Percentiles rank a stretch among this genome's conserved stretches.
Conservation (phyloP, 2,888 invertebrate species). For the Stenodera caucasica region DNA sequence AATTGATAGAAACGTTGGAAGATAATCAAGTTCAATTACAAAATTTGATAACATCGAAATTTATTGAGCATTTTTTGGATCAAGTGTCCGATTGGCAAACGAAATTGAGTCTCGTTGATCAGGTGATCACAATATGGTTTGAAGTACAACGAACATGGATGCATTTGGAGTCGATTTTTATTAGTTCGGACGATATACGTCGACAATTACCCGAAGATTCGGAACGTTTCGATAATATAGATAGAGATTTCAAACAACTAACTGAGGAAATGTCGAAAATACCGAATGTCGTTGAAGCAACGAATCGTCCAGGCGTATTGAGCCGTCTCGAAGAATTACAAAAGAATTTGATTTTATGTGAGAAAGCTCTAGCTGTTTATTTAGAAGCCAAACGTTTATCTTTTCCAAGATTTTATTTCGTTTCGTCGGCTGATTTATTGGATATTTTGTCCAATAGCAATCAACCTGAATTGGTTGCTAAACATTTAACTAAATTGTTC, state of each 20-base stretch:
- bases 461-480: slow-evolving; percentile 76
- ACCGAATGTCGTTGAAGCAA: slow-evolving; percentile 84
- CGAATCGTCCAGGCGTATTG: slow-evolving; percentile 74
- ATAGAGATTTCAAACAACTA: slow-evolving; percentile 81
- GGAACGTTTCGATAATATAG: slow-evolving; percentile 82
- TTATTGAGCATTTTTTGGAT: slow-evolving; percentile 79
- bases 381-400: slow-evolving; percentile 91
- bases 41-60: slow-evolving; percentile 93
- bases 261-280: slow-evolving; percentile 70
- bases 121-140: slow-evolving; percentile 78
- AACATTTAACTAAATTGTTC: slow-evolving; percentile 88
- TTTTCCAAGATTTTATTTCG: slow-evolving; percentile 95
- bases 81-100: slow-evolving; percentile 88
- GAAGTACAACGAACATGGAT: slow-evolving; percentile 95
- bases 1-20: slow-evolving; percentile 88
- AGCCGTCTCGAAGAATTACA: slow-evolving; percentile 77
- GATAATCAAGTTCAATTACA: slow-evolving; percentile 95
- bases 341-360: slow-evolving; percentile 76
- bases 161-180: slow-evolving; percentile 92
- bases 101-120: slow-evolving; percentile 86
- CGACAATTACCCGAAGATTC: slow-evolving; percentile 90
- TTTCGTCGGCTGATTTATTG: slow-evolving; percentile 89
- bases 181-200: slow-evolving; percentile 93
- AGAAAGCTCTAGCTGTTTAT: slow-evolving; percentile 93
- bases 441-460: slow-evolving; percentile 81